Base-by-base conservation (phyloP, 2,113 vertebrate species). In the Rhineura floridana region DNA sequence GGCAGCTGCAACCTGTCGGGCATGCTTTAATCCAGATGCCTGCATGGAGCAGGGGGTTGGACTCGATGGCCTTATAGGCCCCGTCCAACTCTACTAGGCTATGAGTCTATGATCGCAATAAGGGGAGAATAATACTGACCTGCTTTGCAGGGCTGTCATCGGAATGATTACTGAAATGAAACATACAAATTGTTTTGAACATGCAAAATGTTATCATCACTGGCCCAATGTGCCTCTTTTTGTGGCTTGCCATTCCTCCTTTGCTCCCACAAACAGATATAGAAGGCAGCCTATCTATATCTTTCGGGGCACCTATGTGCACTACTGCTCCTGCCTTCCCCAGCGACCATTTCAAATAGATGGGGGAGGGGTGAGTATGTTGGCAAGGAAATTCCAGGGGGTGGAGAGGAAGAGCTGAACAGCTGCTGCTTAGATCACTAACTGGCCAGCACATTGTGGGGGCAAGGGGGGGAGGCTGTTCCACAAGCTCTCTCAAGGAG, bases 211-310 rank as follows among this genome's bases (percentile, higher is more conserved):
- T 25, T 77, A 12, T 30, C 25, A 48, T 48, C 8, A 9, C 44
- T 25, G 65, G 65, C 65, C 65, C 30, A 67, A 46, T 23, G 46
- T 76, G 8, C 42, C 42, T 77, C 28, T 25, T 46, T 33, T 72
- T 55, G 6, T 46, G 81, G 69, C 80, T 12, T 1, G 67, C 42
- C 50, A 48, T 13, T 1, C 46, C 28, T 0, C 0, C 69, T 8
- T 63, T 77, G 25, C 39, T 1, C 4, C 0, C 0, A 0, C 0
- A 0, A n/a, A 50, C 0, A 78, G 23, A 48, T 79, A 33, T 23
- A 83, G 21, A 62, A 0, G 65, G 65, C 6, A 28, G 63, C 63
- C 63, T 28, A 25, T 3, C 25, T 25, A 3, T 50, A 44, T 0
- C 0, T 12, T 36, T 76, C 59, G 0, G 0, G 8, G 39, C 12